Evolutionary conservation across 2,888 invertebrate species (phyloP), one percentile per base, ranked within the genome.

Genomic region (Xylota segnis): DNA sequence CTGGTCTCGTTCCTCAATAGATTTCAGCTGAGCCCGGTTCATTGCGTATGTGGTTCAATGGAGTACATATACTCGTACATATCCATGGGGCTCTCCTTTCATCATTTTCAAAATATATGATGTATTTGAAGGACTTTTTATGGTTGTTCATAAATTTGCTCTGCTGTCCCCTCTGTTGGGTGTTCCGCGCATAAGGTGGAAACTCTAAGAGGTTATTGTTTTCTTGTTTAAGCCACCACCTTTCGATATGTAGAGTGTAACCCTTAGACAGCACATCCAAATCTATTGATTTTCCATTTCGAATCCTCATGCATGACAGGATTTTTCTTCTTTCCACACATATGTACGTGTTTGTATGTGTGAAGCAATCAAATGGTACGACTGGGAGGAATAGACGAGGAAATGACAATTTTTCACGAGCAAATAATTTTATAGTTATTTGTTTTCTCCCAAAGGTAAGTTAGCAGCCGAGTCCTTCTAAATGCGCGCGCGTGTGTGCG

Each of bases 381-480:
- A 52, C 34, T 37, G 14, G 37, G 58, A 58, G n/a, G 18, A 77
- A 59, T 18, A 59, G 61, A 83, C 43, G 74, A 56, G 34, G 65
- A 70, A 75, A 81, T 81, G 84, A 59, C 81, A 75, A 70, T 81
- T 84, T 79, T 81, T 84, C 84, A 84, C 75, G 84, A 84, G 81
- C 75, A 84, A 84, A 84, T 84, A 84, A 84, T 81, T 81, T 84
- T 75, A 84, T 75, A 81, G 84, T 81, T 84, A 76, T 81, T 81
- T 75, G 71, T 56, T 84, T 71, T 81, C 18, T 29, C 45, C 59
- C 40, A 65, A 84, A 84, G 81, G 84, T 81, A 71, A 75, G 74
- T 70, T 78, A 32, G 50, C 61, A 56, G 56, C 7, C 61, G 59
- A 54, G 56, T 58, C 43, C 23, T 47, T n/a, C 54, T 59, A 27